Conservation (phyloP, 1,140 invertebrate species). For the Pseudomyrmex gracilis region DNA sequence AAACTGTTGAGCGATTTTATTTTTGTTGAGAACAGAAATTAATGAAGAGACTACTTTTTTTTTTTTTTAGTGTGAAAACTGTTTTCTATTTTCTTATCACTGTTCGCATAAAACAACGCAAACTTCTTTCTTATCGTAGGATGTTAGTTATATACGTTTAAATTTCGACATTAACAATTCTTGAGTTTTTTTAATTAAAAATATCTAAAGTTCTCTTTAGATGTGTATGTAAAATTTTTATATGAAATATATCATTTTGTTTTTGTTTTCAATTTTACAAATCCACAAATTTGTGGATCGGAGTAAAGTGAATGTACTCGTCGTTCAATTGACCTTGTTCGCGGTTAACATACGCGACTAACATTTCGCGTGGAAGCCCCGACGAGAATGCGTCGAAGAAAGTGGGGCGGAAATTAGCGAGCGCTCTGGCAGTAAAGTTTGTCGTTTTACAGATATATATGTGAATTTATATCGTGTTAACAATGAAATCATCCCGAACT, state of each 20-base stretch:
- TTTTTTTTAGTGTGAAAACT: neutral
- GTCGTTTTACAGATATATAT: no score
- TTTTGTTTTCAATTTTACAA: neutral
- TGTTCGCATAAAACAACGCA: no score
- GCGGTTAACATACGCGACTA: slow-evolving; percentile 1
- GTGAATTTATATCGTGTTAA: neutral
- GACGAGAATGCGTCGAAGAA: slow-evolving; percentile 30
- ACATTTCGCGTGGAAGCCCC: slow-evolving; percentile 15
- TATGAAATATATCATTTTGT: neutral
- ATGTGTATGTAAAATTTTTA: no score
- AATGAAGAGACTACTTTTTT: neutral
- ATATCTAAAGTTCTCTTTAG: no score
- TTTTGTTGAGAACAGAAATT: neutral
- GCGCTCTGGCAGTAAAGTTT: neutral
- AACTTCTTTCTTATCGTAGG: no score
- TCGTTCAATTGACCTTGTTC: slow-evolving; percentile 45
- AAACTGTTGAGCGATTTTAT: neutral
- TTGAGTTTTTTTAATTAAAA: neutral
- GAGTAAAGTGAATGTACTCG: neutral
- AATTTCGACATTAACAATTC: no score
- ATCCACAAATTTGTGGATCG: neutral
- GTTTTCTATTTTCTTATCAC: neutral
- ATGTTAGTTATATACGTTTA: no score
- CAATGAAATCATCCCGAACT: neutral
- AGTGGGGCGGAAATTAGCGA: slow-evolving; percentile 31